Evolutionary conservation across 2,797 vertebrate species (phyloP).

Genomic region (Etheostoma perlongum): DNA sequence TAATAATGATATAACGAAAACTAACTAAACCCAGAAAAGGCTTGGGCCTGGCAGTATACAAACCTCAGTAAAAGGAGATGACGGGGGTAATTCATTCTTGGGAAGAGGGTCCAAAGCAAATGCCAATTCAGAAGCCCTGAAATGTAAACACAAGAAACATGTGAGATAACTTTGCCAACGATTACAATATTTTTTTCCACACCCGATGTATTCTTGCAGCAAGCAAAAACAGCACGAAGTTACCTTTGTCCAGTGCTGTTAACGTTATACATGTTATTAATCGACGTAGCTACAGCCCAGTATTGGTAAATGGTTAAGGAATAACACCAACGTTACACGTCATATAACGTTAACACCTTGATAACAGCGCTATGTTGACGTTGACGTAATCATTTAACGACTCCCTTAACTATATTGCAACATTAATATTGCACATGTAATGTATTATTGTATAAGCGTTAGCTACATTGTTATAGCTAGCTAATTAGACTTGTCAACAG

Average conservation of each 20-base stretch:
- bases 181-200: not conserved
- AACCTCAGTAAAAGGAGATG: slow-evolving; percentile 90
- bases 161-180: not conserved
- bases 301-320: not conserved
- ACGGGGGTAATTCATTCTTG: slow-evolving; percentile 88
- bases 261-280: not conserved
- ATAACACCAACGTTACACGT: not conserved
- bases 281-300: not conserved
- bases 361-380: not conserved
- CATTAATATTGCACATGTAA: not conserved
- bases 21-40: not conserved
- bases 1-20: not conserved
- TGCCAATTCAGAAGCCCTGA: slow-evolving; percentile 95
- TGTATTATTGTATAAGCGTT: not conserved
- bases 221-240: not conserved
- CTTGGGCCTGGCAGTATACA: slow-evolving; percentile 9
- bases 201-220: not conserved
- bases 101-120: slow-evolving; percentile 92
- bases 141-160: slow-evolving; percentile 35
- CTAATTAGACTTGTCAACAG: slow-evolving; percentile 19
- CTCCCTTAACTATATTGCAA: not conserved
- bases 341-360: not conserved
- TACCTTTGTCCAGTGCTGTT: not conserved
- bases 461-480: not conserved
- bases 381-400: not conserved